These are phyloP conservation scores for Pseudoips prasinana DNA, from an alignment of 2,888 invertebrate genomes.

Conservation along the genomic window DNA sequence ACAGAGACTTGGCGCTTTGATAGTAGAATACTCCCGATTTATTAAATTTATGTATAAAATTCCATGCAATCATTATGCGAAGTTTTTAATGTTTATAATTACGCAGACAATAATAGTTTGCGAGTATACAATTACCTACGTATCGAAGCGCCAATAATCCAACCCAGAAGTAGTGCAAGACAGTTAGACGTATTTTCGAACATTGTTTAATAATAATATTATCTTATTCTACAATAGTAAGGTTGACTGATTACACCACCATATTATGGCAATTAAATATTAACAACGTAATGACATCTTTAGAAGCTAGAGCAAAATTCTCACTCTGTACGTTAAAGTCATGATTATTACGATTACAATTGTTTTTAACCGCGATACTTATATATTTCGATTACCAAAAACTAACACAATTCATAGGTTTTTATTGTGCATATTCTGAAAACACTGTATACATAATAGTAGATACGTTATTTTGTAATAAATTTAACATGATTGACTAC, in stretches of 20 bases:
- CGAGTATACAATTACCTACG: no score
- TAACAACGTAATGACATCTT: constrained; percentile 19
- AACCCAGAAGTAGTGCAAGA: no score
- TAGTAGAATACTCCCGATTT: no score
- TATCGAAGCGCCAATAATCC: no score
- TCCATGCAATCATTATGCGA: no score
- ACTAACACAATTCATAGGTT: constrained; percentile 52
- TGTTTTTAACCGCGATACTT: background rate
- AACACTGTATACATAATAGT: constrained; percentile 54
- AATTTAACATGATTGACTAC: constrained; percentile 77
- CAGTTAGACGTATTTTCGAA: background rate
- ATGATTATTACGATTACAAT: constrained; percentile 29
- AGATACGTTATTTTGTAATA: constrained; percentile 58
- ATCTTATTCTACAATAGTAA: background rate
- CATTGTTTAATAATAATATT: background rate
- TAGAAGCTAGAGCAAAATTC: constrained; percentile 34
- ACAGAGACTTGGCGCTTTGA: no score
- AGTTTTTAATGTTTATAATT: no score
- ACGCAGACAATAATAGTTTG: no score
- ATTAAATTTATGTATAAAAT: no score
- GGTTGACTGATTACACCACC: background rate
- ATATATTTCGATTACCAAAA: constrained; percentile 56
- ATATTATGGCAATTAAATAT: constrained; percentile 8
- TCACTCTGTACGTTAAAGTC: constrained; percentile 32
- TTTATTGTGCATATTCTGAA: constrained; percentile 65